These are phyloP conservation scores for Xanthia icteritia DNA, from an alignment of 2,888 invertebrate genomes.

Conservation along the genomic window DNA sequence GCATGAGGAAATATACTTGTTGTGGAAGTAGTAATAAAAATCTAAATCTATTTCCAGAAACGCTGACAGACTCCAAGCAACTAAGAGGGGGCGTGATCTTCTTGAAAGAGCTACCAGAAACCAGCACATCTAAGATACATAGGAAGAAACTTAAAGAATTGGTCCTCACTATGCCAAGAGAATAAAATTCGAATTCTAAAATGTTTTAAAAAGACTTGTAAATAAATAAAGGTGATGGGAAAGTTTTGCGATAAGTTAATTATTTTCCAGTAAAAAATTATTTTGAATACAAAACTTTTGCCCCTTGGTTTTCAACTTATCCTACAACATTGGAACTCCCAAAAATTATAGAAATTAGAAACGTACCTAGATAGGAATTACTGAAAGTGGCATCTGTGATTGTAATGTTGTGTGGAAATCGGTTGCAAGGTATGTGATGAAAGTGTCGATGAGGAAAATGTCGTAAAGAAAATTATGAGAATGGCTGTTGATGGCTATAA, in stretches of 20 bases:
- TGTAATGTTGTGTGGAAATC: too few species aligned
- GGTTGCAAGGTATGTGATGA: too few species aligned
- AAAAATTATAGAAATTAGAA: too few species aligned
- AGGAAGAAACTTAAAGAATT: slow-evolving; percentile 67
- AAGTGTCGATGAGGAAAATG: too few species aligned
- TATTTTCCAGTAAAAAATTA: not conserved
- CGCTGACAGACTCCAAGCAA: slow-evolving; percentile 66
- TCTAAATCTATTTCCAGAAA: slow-evolving; percentile 51
- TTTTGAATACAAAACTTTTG: too few species aligned
- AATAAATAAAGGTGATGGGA: not conserved
- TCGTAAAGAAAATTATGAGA: too few species aligned
- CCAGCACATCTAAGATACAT: slow-evolving; percentile 71
- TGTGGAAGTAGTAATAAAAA: not conserved
- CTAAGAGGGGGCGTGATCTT: slow-evolving; percentile 69
- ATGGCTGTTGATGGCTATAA: too few species aligned
- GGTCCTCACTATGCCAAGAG: slow-evolving; percentile 33
- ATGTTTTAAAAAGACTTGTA: not conserved
- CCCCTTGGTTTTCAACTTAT: too few species aligned
- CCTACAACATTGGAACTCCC: too few species aligned
- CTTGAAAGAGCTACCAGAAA: slow-evolving; percentile 66
- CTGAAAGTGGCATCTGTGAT: too few species aligned
- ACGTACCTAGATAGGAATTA: too few species aligned
- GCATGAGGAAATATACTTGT: too few species aligned
- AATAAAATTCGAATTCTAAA: slow-evolving; percentile 67
- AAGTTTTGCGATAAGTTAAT: not conserved